Evolutionary conservation across 2,113 vertebrate genomes (phyloP), one percentile per base, ranked within the genome.

Genomic region (Leiothrix lutea): DNA sequence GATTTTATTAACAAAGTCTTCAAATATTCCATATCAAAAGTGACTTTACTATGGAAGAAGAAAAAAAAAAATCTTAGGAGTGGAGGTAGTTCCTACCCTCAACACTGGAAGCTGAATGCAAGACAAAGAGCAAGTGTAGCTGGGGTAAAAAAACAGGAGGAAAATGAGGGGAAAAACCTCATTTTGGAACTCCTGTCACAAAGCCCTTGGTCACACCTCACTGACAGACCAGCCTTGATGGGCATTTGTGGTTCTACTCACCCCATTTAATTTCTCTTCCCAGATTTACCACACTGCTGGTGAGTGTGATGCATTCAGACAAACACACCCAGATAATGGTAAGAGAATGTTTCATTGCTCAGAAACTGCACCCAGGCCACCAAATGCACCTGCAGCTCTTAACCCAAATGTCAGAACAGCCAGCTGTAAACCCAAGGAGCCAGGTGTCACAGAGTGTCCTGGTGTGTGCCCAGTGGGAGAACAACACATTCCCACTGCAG

Each of bases 371-470:
- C 45, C 35, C 20, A 40, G 48, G 61, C 50, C 33, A 83, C 11
- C 77, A 84, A 83, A 72, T 35, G 25, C 15, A 18, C 38, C 38
- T 45, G 54, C 38, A 73, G 38, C 60, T 45, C 70, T 57, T 36
- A 26, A 74, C 28, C 1, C 3, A 38, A 47, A 56, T 22, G 50
- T 58, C 79, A 86, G 66, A 35, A 56, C 14, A 75, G 56, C 17
- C 38, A 44, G 8, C 0, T 40, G 66, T 33, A 44, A 94, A 75
- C 66, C 11, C 50, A 12, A 44, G 50, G 51, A 8, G 20, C 5
- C 51, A 44, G 35, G 70, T 51, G 81, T 53, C 48, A 6, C 64
- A 92, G 60, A 92, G 94, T 91, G 72, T 96, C 88, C 91, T 94
- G 80, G 47, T 60, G 92, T 78, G 44, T 3, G 73, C 33, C 51